These are phyloP conservation scores for Talpa occidentalis DNA, from an alignment of 2,113 vertebrate genomes.

Conservation along the genomic window DNA sequence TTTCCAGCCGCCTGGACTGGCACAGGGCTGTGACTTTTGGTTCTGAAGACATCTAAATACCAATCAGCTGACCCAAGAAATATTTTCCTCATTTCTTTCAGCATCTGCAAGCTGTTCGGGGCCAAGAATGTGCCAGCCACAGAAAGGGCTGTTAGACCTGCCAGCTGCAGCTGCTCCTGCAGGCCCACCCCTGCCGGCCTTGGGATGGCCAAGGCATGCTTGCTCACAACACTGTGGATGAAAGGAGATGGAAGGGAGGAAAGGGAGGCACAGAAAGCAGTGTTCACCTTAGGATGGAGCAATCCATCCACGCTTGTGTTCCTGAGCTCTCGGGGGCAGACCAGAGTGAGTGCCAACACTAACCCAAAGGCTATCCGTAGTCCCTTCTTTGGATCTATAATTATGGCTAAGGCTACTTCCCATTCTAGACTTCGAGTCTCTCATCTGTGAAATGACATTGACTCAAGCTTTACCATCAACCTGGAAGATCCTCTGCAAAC, in stretches of 20 bases:
- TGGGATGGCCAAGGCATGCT: neutral
- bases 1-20: neutral
- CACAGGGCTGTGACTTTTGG: neutral
- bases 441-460: neutral
- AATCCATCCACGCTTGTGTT: neutral
- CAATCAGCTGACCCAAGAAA: neutral
- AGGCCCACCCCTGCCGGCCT: neutral
- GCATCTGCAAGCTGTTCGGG: neutral
- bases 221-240: neutral
- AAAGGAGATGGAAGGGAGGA: neutral
- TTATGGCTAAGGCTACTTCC: neutral
- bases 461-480: neutral
- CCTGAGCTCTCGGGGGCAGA: neutral
- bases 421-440: neutral
- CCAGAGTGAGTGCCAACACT: neutral
- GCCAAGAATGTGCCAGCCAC: neutral
- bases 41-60: neutral
- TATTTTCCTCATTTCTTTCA: neutral
- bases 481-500: neutral
- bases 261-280: neutral
- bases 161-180: fast-evolving
- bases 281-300: neutral
- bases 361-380: neutral
- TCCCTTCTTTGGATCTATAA: neutral
- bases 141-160: neutral